phyloP scores from a whole-genome alignment of 2,113 vertebrate species.

The Ancistrus triradiatus region DNA sequence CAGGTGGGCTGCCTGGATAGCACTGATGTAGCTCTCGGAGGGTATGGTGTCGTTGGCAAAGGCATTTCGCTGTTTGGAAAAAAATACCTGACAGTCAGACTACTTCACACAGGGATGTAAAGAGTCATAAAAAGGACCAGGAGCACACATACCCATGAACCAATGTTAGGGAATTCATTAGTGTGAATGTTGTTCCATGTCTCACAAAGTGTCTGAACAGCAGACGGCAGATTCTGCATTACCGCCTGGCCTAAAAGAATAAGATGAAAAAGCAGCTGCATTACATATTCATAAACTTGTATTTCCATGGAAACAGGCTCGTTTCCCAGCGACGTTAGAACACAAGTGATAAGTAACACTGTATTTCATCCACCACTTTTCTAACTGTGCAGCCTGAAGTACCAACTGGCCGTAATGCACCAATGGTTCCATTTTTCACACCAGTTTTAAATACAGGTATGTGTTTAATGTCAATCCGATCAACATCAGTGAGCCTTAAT shows the following conservation, averaged over 20 bases:
- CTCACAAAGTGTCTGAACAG: constrained; percentile 87
- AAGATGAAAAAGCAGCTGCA: not conserved
- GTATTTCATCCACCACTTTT: too few relatives aligned
- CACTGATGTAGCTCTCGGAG: constrained; percentile 95
- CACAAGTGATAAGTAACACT: too few relatives aligned
- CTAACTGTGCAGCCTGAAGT: too few relatives aligned
- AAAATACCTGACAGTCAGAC: constrained; percentile 14
- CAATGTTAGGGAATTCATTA: constrained; percentile 97
- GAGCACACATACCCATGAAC: constrained; percentile 86
- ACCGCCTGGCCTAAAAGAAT: constrained; percentile 74
- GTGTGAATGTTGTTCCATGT: constrained; percentile 93
- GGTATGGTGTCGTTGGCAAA: constrained; percentile 97
- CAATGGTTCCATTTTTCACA: too few relatives aligned
- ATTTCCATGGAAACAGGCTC: too few relatives aligned
- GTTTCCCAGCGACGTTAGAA: too few relatives aligned
- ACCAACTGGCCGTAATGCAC: too few relatives aligned
- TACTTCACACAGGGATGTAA: not conserved
- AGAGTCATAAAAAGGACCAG: not conserved
- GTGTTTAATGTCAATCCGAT: too few relatives aligned
- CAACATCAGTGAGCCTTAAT: too few relatives aligned
- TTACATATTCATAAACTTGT: too few relatives aligned
- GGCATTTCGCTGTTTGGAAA: constrained; percentile 80
- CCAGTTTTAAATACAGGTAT: too few relatives aligned
- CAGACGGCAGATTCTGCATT: constrained; percentile 88
- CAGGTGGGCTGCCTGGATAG: constrained; percentile 92